Conservation (phyloP, 2,888 invertebrate genomes). For the Tineola bisselliella region DNA sequence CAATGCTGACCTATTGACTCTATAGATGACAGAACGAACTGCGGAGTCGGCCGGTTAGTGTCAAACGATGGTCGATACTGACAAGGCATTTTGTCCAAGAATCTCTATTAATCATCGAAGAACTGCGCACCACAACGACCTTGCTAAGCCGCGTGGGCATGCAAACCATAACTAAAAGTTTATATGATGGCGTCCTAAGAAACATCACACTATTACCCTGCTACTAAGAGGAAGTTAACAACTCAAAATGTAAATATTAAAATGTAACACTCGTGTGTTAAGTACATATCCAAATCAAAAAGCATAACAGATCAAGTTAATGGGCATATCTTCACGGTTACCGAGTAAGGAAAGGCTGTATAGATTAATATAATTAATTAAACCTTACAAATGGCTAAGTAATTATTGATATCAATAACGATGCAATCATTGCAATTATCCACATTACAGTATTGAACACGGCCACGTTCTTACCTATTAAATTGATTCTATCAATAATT, state of each 20-base stretch:
- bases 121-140: constrained; percentile 61
- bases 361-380: background rate
- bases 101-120: constrained; percentile 57
- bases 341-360: background rate
- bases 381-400: background rate
- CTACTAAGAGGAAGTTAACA: constrained; percentile 8
- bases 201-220: background rate
- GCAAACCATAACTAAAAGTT: constrained; percentile 6
- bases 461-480: background rate
- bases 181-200: background rate
- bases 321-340: background rate
- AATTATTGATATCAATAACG: constrained; percentile 2
- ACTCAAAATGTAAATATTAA: background rate
- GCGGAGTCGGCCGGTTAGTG: constrained; percentile 34
- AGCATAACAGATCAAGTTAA: background rate
- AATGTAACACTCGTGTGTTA: constrained; percentile 6
- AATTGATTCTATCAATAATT: background rate
- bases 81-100: constrained; percentile 26
- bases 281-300: background rate
- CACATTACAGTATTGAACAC: background rate
- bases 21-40: constrained; percentile 19
- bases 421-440: background rate
- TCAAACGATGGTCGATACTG: constrained; percentile 54
- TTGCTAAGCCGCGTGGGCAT: constrained; percentile 52
- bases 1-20: background rate